Evolutionary conservation across 2,113 vertebrate genomes (phyloP).

Genomic region (Microtus ochrogaster): DNA sequence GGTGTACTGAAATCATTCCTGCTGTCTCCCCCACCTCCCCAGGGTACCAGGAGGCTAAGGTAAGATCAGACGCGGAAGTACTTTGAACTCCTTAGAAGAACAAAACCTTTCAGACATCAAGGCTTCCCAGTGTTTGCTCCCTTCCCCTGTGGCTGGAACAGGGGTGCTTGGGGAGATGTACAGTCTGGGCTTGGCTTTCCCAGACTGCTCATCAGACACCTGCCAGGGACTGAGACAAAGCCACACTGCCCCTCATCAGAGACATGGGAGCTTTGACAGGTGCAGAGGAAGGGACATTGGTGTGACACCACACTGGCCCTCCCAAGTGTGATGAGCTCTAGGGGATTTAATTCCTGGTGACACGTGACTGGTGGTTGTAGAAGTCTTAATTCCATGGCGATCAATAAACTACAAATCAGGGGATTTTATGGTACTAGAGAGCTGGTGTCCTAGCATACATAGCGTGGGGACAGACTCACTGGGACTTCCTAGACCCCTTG

Average conservation of each 20-base stretch:
- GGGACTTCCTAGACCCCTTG: background rate
- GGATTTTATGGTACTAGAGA: background rate
- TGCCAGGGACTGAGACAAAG: constrained; percentile 54
- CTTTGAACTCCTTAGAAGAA: constrained; percentile 81
- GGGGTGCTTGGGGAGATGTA: constrained; percentile 1
- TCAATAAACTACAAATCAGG: background rate
- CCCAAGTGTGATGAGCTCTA: background rate
- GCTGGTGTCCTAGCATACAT: background rate
- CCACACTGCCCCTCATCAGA: background rate
- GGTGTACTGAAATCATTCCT: constrained; percentile 23
- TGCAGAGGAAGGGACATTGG: background rate
- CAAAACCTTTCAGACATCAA: constrained; percentile 74
- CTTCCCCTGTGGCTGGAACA: constrained; percentile 62
- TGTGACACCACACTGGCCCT: background rate
- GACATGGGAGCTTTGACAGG: background rate
- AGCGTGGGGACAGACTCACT: background rate
- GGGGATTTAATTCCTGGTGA: background rate
- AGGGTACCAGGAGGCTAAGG: constrained; percentile 52
- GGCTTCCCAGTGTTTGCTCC: constrained; percentile 68
- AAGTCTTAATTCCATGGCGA: background rate
- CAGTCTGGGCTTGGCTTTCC: constrained; percentile 72
- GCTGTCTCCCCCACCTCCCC: constrained; percentile 54
- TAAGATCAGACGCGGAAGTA: constrained; percentile 73
- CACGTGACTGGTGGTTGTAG: background rate
- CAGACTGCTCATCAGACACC: constrained; percentile 64